Evolutionary conservation across 2,113 vertebrate genomes (phyloP).

Genomic region (Suricata suricatta): DNA sequence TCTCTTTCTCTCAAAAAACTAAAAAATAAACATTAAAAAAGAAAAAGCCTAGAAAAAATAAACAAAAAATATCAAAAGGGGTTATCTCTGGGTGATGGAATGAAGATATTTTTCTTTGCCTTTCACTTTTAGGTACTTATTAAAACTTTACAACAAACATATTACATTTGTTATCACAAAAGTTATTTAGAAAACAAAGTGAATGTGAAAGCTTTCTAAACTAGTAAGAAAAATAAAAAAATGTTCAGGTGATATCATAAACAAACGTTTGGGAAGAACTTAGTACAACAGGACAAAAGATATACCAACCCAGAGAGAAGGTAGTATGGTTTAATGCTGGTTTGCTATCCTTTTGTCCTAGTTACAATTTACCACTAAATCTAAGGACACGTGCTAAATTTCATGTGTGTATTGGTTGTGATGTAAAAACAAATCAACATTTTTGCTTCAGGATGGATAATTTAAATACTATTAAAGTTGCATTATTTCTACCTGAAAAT

Average conservation of each 20-base stretch:
- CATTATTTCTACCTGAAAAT: background rate
- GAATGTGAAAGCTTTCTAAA: background rate
- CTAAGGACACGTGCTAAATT: background rate
- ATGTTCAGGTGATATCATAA: background rate
- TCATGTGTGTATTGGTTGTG: background rate
- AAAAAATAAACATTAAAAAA: too few relatives aligned
- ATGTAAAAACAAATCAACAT: background rate
- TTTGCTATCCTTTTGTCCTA: background rate
- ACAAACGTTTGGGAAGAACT: background rate
- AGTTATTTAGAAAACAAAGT: conserved; percentile 23
- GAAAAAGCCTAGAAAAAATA: background rate
- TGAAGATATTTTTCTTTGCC: conserved; percentile 31
- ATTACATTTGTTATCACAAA: background rate
- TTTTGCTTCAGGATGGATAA: background rate
- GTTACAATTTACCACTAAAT: background rate
- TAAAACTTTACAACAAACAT: conserved; percentile 3
- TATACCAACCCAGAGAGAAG: background rate
- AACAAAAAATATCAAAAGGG: background rate
- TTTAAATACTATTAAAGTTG: background rate
- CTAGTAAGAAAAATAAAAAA: background rate
- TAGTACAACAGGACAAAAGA: background rate
- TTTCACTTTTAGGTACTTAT: background rate
- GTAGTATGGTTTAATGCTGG: background rate
- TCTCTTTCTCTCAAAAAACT: too few relatives aligned
- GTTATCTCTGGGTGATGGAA: background rate